Evolutionary conservation across 2,113 vertebrate genomes (phyloP).

Genomic region (Charina bottae): DNA sequence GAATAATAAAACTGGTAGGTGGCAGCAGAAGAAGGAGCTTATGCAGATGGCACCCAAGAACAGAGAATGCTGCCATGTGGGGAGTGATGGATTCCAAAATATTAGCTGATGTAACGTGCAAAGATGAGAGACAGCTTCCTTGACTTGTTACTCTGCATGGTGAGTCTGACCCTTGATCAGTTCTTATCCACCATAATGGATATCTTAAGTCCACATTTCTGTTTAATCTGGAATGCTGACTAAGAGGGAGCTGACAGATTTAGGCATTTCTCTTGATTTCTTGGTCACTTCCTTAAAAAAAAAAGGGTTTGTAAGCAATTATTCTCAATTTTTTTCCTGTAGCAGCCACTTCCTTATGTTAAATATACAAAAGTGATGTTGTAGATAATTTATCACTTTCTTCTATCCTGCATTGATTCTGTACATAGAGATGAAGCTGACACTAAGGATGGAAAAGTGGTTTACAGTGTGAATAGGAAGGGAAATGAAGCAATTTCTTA

Average conservation of each 20-base stretch:
- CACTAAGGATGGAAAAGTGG: background rate
- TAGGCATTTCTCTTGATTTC: background rate
- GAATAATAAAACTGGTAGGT: slow-evolving; percentile 79
- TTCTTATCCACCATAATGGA: slow-evolving; percentile 51
- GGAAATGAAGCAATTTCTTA: background rate
- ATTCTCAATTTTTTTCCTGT: background rate
- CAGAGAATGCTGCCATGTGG: slow-evolving; percentile 61
- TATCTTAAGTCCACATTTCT: slow-evolving; percentile 1
- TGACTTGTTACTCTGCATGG: slow-evolving; percentile 63
- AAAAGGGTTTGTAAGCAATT: background rate
- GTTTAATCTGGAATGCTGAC: background rate
- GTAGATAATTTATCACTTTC: background rate
- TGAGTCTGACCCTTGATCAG: slow-evolving; percentile 66
- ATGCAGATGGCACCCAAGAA: slow-evolving; percentile 63
- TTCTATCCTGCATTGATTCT: background rate
- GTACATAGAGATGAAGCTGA: background rate
- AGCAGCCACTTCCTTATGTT: background rate
- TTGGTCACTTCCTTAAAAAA: background rate
- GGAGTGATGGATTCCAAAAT: slow-evolving; percentile 63
- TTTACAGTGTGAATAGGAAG: background rate
- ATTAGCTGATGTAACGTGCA: slow-evolving; percentile 56
- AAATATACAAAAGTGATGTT: background rate
- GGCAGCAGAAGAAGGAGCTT: slow-evolving; percentile 73
- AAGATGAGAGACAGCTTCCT: slow-evolving; percentile 52
- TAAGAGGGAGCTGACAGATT: background rate